Base-by-base conservation (phyloP, 2,113 vertebrate species). In the Sylvietta virens region DNA sequence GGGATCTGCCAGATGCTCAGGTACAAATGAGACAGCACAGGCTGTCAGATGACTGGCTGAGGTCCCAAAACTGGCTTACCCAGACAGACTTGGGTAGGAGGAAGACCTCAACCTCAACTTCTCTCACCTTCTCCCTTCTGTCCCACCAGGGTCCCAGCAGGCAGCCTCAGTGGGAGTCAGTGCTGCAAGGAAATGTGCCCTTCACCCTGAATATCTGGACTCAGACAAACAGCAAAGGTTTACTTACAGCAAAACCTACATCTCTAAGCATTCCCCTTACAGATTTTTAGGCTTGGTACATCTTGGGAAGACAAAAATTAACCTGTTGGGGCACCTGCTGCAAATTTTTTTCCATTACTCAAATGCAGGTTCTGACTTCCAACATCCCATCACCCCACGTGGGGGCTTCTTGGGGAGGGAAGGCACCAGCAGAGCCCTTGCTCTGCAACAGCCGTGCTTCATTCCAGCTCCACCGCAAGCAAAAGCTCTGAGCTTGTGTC, bases 251-350 rank as follows among this genome's bases (percentile, higher is more conserved):
- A 67, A 78, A 86, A 42, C 6, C 42, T 27, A 42, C 33, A 47
- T 27, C 35, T 54, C 65, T 21, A 65, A 61, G 27, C 11, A 1
- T 20, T 50, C 11, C 20, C 30, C 28, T 60, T 5, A 54, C 10
- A 64, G 53, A 48, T 60, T 73, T 93, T 64, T 26, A 19, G 33
- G n/a, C 27, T 17, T 39, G 12, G 15, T 14, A 62, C 42, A 44
- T 74, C 54, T 51, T 3, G 4, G 23, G 35, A 84, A 91, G 47
- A 86, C 18, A 72, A 84, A 76, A 83, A 58, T 81, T n/a, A 84
- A 83, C 47, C 26, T 33, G 1, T 3, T 4, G 0, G 40, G 23
- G 35, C 28, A 66, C 4, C 6, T 1, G 0, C 27, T n/a, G 24
- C 15, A 15, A 11, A 9, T 66, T 69, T 44, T 61, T 76, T 48